phyloP scores from a whole-genome alignment of 2,888 invertebrate species.

The Conomelus anceps region DNA sequence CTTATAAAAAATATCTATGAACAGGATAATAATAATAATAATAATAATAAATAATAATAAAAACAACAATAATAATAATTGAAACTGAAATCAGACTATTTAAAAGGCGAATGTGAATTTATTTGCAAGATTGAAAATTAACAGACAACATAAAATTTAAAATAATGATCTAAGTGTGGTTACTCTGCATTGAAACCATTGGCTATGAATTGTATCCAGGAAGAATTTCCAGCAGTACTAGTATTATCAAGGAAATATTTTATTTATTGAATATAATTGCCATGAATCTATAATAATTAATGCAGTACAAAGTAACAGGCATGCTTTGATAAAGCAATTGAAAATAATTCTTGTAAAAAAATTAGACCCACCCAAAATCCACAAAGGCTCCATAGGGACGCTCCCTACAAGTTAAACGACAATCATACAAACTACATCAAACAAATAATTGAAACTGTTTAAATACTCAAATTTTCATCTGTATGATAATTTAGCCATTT shows the following conservation, averaged over 20 bases:
- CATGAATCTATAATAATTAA: not conserved
- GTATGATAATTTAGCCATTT: too few species aligned
- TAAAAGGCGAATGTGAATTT: not conserved
- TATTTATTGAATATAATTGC: not conserved
- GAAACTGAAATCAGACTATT: not conserved
- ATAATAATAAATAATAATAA: not conserved
- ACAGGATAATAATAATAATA: too few species aligned
- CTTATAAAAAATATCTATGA: too few species aligned
- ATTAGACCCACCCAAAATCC: constrained; percentile 8
- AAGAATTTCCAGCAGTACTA: not conserved
- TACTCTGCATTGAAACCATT: not conserved
- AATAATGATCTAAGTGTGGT: not conserved
- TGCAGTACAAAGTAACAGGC: not conserved
- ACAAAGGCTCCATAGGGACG: constrained; percentile 1
- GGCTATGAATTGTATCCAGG: not conserved
- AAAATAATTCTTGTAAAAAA: not conserved
- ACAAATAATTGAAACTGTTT: not conserved
- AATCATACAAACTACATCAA: not conserved
- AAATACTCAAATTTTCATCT: not conserved
- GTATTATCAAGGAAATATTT: not conserved
- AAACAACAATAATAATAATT: not conserved
- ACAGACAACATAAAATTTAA: not conserved
- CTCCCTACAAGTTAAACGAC: not conserved
- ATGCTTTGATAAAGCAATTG: not conserved
- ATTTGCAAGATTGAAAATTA: not conserved